Conservation (phyloP, 2,888 invertebrate species). For the Odontomyia ornata region DNA sequence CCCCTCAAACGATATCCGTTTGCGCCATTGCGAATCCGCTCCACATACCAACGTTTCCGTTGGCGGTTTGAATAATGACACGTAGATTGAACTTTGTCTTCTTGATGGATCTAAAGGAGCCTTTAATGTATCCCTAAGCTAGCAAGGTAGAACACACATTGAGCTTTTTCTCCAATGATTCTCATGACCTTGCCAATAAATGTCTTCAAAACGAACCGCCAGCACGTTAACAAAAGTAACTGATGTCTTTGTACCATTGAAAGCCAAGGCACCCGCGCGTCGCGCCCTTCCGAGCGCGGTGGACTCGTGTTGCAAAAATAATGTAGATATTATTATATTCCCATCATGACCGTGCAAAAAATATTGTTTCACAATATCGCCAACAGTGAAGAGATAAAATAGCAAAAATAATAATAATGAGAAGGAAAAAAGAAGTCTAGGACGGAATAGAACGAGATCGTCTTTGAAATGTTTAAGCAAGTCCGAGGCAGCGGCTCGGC, state of each 20-base stretch:
- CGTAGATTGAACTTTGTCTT: too few relatives aligned
- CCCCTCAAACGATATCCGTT: background rate
- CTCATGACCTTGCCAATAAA: background rate
- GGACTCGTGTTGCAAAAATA: background rate
- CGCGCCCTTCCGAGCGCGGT: background rate
- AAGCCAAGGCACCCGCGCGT: background rate
- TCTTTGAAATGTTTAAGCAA: conserved; percentile 27
- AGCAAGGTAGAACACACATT: too few relatives aligned
- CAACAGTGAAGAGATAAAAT: background rate
- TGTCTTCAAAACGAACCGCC: background rate
- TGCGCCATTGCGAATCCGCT: background rate
- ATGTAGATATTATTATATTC: conserved; percentile 25
- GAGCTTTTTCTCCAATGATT: background rate
- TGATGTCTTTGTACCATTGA: background rate
- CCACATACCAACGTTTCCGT: background rate
- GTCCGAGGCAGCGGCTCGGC: conserved; percentile 5
- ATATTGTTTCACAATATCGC: conserved; percentile 6
- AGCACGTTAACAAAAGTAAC: background rate
- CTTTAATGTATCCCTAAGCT: too few relatives aligned
- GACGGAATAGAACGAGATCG: conserved; percentile 19
- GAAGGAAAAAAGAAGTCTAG: background rate
- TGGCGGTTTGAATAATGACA: background rate
- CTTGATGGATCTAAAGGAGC: too few relatives aligned
- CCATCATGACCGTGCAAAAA: conserved; percentile 33
- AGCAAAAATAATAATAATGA: background rate